Conservation (phyloP, 2,113 vertebrate genomes). For the Patagioenas fasciata region DNA sequence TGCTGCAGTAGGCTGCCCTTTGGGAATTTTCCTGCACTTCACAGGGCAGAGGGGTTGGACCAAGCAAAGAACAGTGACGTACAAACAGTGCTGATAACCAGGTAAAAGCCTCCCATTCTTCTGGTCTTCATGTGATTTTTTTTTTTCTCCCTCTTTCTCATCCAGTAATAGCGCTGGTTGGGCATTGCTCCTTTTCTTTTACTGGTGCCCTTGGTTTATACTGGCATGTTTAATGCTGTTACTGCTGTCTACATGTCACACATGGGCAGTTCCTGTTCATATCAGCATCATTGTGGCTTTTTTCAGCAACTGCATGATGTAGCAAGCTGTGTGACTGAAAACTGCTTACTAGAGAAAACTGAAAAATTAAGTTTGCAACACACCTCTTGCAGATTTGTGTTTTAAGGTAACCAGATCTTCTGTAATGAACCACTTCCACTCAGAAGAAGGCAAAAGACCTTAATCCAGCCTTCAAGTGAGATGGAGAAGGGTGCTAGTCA, state of each 20-base stretch:
- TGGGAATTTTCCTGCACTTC: background rate
- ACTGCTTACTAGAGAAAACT: background rate
- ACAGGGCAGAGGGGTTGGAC: background rate
- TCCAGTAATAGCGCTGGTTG: background rate
- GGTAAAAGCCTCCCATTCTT: background rate
- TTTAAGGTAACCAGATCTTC: background rate
- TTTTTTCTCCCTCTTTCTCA: background rate
- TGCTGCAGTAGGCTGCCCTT: rapidly evolving
- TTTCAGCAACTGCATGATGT: background rate
- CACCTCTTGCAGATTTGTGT: background rate
- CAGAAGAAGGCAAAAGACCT: background rate
- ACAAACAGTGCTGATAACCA: background rate
- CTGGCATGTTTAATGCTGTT: rapidly evolving
- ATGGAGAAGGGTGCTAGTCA: background rate
- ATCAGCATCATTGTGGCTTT: background rate
- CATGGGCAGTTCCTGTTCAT: background rate
- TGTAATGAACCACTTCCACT: background rate
- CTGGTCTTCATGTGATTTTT: background rate
- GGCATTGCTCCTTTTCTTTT: background rate
- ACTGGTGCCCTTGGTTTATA: background rate
- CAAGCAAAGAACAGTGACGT: background rate
- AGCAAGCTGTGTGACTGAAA: background rate
- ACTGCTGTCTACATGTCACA: background rate
- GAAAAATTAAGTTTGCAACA: background rate
- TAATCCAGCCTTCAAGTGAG: background rate